phyloP scores from a whole-genome alignment of 2,888 invertebrate genomes.

The Crossocerus cetratus region DNA sequence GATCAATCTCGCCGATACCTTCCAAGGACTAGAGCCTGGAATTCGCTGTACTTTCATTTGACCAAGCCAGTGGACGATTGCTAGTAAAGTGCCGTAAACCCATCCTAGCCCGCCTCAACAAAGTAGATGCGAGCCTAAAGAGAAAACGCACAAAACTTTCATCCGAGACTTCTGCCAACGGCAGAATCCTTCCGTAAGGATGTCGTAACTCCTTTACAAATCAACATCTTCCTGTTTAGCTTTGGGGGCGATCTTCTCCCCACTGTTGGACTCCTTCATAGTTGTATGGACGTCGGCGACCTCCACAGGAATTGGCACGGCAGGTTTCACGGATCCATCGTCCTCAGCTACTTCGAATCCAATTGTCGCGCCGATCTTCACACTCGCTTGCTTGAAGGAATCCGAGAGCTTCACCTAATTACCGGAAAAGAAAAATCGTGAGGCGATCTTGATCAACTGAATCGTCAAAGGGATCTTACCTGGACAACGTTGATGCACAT shows the following conservation, averaged over 20 bases:
- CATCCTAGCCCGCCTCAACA: no score
- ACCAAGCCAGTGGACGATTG: conserved; percentile 31
- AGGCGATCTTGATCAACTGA: neutral
- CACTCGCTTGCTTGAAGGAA: conserved; percentile 90
- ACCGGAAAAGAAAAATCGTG: neutral
- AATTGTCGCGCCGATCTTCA: conserved; percentile 90
- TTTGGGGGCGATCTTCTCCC: conserved; percentile 64
- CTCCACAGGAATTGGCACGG: conserved; percentile 70
- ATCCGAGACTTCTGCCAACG: no score
- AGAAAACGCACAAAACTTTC: conserved; percentile 22
- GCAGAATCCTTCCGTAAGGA: no score
- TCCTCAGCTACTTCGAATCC: conserved; percentile 86
- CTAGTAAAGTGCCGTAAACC: neutral
- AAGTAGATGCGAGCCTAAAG: conserved; percentile 12
- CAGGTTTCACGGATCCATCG: conserved; percentile 78
- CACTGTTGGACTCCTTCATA: conserved; percentile 57
- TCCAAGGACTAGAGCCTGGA: no score
- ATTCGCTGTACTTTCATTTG: neutral
- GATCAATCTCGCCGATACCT: no score
- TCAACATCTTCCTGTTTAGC: conserved; percentile 70
- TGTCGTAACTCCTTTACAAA: conserved; percentile 58
- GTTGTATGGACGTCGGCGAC: conserved; percentile 70
- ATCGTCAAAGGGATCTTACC: conserved; percentile 78
- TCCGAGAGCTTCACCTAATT: conserved; percentile 81
- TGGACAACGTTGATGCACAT: conserved; percentile 99